Percentiles rank a stretch among this genome's conserved stretches.
Conservation (phyloP, 2,113 vertebrate genomes). For the Rhynchomys soricoides region DNA sequence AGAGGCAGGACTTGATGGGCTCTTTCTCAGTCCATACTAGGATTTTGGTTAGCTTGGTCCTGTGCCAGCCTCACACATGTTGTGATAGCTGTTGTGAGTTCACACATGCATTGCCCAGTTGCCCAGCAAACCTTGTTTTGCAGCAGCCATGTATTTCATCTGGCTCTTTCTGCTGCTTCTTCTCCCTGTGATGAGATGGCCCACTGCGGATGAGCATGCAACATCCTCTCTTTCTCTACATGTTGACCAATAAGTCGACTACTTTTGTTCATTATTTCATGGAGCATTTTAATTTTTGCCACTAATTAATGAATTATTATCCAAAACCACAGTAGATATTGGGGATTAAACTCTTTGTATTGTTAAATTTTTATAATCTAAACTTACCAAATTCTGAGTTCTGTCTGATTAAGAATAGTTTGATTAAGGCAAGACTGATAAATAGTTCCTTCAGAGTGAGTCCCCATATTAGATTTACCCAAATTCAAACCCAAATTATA, state of each 20-base stretch:
- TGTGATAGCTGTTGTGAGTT: neutral
- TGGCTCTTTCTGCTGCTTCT: neutral
- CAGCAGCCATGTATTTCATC: neutral
- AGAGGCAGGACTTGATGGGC: neutral
- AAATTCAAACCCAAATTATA: constrained; percentile 11
- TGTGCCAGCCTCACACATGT: neutral
- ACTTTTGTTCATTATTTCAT: constrained; percentile 6
- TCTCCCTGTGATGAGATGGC: neutral
- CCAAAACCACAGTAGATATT: neutral
- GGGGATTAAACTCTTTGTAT: neutral
- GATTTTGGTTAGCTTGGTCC: neutral
- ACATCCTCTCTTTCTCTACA: neutral
- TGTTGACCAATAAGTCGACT: neutral
- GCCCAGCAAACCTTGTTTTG: neutral
- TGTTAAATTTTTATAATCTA: constrained; percentile 23
- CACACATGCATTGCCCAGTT: too few relatives aligned
- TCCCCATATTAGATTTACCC: neutral
- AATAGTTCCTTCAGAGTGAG: neutral
- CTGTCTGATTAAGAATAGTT: neutral
- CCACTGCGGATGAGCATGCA: neutral
- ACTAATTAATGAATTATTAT: neutral
- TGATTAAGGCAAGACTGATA: neutral
- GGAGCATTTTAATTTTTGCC: neutral
- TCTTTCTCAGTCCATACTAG: neutral
- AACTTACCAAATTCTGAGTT: neutral